Conservation (phyloP, 1,140 invertebrate genomes). For the Musca vetustissima region DNA sequence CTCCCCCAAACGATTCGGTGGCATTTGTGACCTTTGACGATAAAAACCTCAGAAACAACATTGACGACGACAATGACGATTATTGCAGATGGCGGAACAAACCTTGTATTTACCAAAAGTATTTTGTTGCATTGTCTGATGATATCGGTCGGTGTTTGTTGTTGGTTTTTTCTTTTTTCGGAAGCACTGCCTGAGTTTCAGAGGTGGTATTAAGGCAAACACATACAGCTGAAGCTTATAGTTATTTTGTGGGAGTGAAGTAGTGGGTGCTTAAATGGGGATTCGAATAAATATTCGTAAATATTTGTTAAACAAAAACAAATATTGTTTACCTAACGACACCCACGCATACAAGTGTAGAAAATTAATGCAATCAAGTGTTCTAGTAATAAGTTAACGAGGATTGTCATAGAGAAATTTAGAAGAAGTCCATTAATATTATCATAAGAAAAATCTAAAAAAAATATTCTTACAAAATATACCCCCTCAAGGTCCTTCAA, state of each 20-base stretch:
- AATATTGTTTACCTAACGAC: slow-evolving; percentile 15
- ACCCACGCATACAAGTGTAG: not conserved
- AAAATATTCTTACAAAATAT: too few species aligned
- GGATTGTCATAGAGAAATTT: too few species aligned
- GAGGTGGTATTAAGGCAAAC: not conserved
- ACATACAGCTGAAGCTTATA: too few species aligned
- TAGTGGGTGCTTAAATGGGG: not conserved
- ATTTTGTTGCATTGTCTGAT: slow-evolving; percentile 15
- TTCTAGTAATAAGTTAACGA: too few species aligned
- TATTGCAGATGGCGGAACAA: not conserved
- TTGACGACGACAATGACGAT: slow-evolving; percentile 6
- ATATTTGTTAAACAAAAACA: slow-evolving; percentile 12
- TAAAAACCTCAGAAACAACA: slow-evolving; percentile 13
- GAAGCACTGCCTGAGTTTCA: not conserved
- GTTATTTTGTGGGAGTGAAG: not conserved
- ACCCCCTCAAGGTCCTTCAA: too few species aligned
- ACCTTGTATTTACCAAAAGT: slow-evolving; percentile 2
- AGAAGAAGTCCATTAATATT: too few species aligned
- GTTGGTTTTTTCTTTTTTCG: not conserved
- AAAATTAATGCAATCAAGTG: too few species aligned
- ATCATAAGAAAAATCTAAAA: too few species aligned
- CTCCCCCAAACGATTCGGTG: not conserved
- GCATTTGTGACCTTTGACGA: slow-evolving; percentile 13
- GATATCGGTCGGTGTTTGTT: slow-evolving; percentile 5
- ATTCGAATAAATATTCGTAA: not conserved